Percentiles rank a stretch among this genome's conserved stretches.
Conservation (phyloP, 23 tunicate genomes). For the Trididemnum miniatum region DNA sequence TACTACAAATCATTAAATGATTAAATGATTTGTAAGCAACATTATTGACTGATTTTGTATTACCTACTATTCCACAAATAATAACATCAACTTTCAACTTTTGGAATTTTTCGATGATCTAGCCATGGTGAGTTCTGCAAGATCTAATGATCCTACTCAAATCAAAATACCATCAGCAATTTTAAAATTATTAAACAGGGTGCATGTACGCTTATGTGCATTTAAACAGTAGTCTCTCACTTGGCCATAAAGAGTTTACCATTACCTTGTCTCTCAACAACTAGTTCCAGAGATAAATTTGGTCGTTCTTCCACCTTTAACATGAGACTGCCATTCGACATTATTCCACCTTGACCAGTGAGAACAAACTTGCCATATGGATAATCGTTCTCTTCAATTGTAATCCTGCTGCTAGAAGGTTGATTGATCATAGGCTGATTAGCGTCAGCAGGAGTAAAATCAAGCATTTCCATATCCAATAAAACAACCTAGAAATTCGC, state of each 20-base stretch:
- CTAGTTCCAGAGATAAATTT: constrained; percentile 57
- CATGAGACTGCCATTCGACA: background rate
- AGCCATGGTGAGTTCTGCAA: no score
- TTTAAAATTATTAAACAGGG: no score
- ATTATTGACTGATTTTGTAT: no score
- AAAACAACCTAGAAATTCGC: constrained; percentile 66
- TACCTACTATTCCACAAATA: no score
- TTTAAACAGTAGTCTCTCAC: no score
- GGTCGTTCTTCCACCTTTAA: constrained; percentile 71
- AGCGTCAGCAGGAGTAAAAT: constrained; percentile 13
- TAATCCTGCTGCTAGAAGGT: constrained; percentile 25
- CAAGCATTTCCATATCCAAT: constrained; percentile 43
- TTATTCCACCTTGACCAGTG: background rate
- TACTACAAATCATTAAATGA: no score
- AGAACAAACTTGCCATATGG: constrained; percentile 73
- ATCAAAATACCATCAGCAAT: no score
- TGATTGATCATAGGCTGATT: constrained; percentile 34
- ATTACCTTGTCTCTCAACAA: constrained; percentile 69
- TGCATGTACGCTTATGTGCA: no score
- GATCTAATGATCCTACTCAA: no score
- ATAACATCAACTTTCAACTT: no score
- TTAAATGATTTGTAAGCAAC: no score
- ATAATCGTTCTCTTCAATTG: constrained; percentile 65
- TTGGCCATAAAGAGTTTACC: background rate
- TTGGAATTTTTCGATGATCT: no score